Percentiles rank a stretch among this genome's conserved stretches.
These are phyloP conservation scores for Troides oblongomaculatus DNA, from an alignment of 2,888 invertebrate genomes.

Conservation along the genomic window DNA sequence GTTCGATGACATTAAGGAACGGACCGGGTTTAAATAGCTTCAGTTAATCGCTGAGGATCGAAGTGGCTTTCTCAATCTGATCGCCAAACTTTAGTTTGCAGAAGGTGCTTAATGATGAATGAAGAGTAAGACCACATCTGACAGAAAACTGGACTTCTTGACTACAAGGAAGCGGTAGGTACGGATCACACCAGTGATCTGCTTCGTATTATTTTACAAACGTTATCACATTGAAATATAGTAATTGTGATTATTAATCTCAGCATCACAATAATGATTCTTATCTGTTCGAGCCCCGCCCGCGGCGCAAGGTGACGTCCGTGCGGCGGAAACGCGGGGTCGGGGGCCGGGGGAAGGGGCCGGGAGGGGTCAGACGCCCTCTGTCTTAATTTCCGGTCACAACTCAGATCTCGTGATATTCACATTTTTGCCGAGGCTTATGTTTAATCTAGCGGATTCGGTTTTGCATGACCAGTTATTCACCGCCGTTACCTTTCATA, in stretches of 20 bases:
- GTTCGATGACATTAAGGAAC: too few relatives aligned
- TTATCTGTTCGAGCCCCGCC: constrained; percentile 38
- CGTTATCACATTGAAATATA: not conserved
- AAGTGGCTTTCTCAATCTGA: too few relatives aligned
- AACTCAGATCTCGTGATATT: constrained; percentile 58
- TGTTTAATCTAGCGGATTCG: constrained; percentile 26
- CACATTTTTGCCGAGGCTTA: constrained; percentile 40
- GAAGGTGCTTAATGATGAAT: too few relatives aligned
- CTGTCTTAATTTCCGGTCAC: constrained; percentile 77
- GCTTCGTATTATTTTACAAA: not conserved
- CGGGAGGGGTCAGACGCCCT: constrained; percentile 46
- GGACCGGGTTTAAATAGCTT: too few relatives aligned
- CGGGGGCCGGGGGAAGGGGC: constrained; percentile 42
- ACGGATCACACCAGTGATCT: too few relatives aligned
- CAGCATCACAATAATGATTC: constrained; percentile 1
- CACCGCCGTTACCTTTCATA: too few relatives aligned
- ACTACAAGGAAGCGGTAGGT: too few relatives aligned
- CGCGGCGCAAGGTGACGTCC: constrained; percentile 69
- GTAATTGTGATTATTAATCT: constrained; percentile 2
- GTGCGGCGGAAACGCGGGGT: constrained; percentile 54
- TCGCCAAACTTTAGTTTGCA: too few relatives aligned
- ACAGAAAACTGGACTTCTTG: too few relatives aligned
- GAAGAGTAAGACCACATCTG: too few relatives aligned
- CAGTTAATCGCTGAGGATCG: too few relatives aligned
- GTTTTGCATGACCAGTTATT: not conserved